Base-by-base conservation (phyloP, 2,113 vertebrate species). In the Myotis davidii region DNA sequence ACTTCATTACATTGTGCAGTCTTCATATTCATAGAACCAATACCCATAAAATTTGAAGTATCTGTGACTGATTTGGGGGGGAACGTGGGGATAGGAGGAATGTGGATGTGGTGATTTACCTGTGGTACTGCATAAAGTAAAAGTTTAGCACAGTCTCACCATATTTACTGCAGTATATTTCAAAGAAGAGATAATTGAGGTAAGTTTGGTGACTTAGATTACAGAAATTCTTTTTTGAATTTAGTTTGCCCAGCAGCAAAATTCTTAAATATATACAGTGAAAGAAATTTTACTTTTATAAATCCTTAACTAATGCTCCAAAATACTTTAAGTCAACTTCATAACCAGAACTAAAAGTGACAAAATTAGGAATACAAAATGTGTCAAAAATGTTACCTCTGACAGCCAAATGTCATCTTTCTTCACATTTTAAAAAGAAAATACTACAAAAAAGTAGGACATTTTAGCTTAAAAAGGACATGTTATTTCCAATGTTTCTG, bases 341-440 rank as follows among this genome's bases (percentile, higher is more conserved):
- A 88, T 45, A 74, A 72, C 37, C 65, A 54, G 91, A 92, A 83
- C 48, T 84, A 91, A 87, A 85, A 83, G 37, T 76, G 74, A 48
- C 42, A 93, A 84, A 84, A 4, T 7, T 32, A 85, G 59, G 94
- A 94, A 96, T 69, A 70, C 54, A 70, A 59, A 91, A 59, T 65
- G 20, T 91, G 50, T 86, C 52, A 88, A 54, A 77, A 85, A 78
- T 78, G 42, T 87, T 95, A 84, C 96, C 90, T 91, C 50, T 96
- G 91, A 93, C 69, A 94, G 52, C 76, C 85, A 96, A 96, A 81
- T 88, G 61, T 67, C 84, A 92, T 56, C 29, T 54, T 61, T 86
- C 67, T 52, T 48, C 72, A 83, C 72, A 94, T 79, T 94, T 92
- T 48, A 96, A 88, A 95, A 69, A 87, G 45, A 96, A 97, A 94